Percentiles rank a stretch among this genome's conserved stretches.
These are phyloP conservation scores for Galago senegalensis DNA, from an alignment of 2,797 vertebrate genomes.

Conservation along the genomic window DNA sequence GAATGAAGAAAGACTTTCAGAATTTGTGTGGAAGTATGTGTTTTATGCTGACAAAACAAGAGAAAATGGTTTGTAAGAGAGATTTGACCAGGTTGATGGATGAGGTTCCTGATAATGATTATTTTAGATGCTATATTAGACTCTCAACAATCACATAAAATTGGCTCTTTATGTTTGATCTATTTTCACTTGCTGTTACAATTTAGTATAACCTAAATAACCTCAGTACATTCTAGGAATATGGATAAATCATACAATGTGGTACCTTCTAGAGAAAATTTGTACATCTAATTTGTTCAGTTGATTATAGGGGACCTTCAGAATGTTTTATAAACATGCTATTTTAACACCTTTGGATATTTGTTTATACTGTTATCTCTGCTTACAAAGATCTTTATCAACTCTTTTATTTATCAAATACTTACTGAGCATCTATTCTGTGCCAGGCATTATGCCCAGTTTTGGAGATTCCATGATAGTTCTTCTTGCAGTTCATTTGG, in stretches of 20 bases:
- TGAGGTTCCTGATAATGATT: slow-evolving; percentile 45
- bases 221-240: slow-evolving; percentile 43
- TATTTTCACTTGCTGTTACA: slow-evolving; percentile 52
- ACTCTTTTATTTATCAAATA: slow-evolving; percentile 64
- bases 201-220: slow-evolving; percentile 61
- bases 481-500: neutral
- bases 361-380: slow-evolving; percentile 35
- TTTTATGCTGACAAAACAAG: slow-evolving; percentile 37
- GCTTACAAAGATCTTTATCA: slow-evolving; percentile 26
- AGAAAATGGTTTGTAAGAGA: slow-evolving; percentile 52
- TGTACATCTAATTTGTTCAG: slow-evolving; percentile 31
- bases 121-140: slow-evolving; percentile 55
- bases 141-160: neutral
- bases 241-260: slow-evolving; percentile 8
- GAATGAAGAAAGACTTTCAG: slow-evolving; percentile 57
- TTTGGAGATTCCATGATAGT: slow-evolving; percentile 29
- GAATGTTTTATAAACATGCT: slow-evolving; percentile 46
- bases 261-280: slow-evolving; percentile 60
- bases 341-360: slow-evolving; percentile 14
- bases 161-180: slow-evolving; percentile 30
- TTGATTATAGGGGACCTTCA: neutral
- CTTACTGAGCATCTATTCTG: slow-evolving; percentile 50
- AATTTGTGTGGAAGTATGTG: neutral
- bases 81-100: slow-evolving; percentile 9
- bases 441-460: neutral